Conservation (phyloP, 2,113 vertebrate genomes). For the Stigmatopora nigra region DNA sequence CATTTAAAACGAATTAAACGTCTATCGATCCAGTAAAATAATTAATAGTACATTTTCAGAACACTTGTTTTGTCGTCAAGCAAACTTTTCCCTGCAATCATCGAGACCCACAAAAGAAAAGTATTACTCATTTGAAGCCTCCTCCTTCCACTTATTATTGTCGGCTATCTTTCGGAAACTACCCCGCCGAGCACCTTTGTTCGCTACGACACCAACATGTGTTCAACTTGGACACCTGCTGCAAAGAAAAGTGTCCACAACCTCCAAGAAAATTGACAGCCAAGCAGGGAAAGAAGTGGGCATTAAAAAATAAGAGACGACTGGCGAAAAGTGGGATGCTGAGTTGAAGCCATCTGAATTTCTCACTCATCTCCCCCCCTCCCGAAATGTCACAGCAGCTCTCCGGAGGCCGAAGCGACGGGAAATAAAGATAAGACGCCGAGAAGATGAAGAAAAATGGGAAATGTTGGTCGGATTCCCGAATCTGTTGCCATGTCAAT, state of each 20-base stretch:
- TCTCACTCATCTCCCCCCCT: conserved; percentile 25
- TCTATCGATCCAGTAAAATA: too few relatives aligned
- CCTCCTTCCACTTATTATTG: background rate
- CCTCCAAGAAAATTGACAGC: conserved; percentile 2
- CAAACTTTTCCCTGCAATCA: too few relatives aligned
- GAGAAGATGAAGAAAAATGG: background rate
- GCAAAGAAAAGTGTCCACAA: conserved; percentile 3
- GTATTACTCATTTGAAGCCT: background rate
- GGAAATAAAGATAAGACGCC: background rate
- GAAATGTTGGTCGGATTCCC: background rate
- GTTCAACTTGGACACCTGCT: conserved; percentile 10
- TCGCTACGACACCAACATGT: background rate
- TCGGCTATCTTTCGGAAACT: conserved; percentile 29
- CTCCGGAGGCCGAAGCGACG: conserved; percentile 17
- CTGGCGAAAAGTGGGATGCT: background rate
- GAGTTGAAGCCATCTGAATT: conserved; percentile 27
- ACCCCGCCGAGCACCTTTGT: conserved; percentile 7
- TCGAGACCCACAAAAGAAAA: background rate
- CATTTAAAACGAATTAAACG: too few relatives aligned
- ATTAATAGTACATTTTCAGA: too few relatives aligned
- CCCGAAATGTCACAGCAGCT: conserved; percentile 15
- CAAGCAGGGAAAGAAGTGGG: background rate
- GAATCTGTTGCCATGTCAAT: background rate
- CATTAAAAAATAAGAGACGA: conserved; percentile 2
- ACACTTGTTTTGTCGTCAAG: too few relatives aligned